Percentiles rank a stretch among this genome's conserved stretches.
Evolutionary conservation across 2,113 vertebrate species (phyloP).

Genomic region (Pterocles gutturalis): DNA sequence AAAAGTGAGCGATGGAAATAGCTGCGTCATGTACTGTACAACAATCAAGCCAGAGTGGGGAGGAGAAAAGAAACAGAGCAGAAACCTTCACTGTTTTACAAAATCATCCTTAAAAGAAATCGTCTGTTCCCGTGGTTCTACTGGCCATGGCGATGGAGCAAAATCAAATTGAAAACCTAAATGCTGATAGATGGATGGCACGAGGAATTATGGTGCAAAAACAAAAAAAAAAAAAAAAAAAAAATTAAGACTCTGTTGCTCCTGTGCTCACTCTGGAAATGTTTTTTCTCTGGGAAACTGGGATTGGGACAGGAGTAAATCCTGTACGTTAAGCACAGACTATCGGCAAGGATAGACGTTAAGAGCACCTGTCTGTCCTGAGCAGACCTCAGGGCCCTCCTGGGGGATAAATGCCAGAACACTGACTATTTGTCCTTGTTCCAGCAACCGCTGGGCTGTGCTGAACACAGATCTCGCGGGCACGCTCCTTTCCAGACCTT

Average conservation of each 20-base stretch:
- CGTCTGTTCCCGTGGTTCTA: neutral
- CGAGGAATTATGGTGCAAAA: neutral
- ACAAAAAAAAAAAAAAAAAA: too few species aligned
- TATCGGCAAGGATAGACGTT: neutral
- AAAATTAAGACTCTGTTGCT: neutral
- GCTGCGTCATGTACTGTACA: constrained; percentile 17
- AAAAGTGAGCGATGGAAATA: constrained; percentile 15
- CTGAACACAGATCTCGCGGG: neutral
- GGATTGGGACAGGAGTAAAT: neutral
- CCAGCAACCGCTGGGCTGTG: neutral
- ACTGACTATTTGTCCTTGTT: fast-evolving
- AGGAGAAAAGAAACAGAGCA: constrained; percentile 50
- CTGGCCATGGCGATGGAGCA: neutral
- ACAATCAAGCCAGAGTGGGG: constrained; percentile 6
- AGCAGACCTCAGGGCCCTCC: neutral
- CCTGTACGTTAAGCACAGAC: neutral
- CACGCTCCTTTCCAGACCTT: neutral
- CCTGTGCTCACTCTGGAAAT: neutral
- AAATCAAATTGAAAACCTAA: neutral
- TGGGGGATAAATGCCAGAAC: neutral
- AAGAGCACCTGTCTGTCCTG: neutral
- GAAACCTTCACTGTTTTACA: neutral
- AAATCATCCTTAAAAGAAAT: neutral
- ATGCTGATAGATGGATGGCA: fast-evolving
- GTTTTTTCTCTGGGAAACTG: neutral